phyloP scores from a whole-genome alignment of 1,140 invertebrate genomes.

The Tetramorium parvispinum region DNA sequence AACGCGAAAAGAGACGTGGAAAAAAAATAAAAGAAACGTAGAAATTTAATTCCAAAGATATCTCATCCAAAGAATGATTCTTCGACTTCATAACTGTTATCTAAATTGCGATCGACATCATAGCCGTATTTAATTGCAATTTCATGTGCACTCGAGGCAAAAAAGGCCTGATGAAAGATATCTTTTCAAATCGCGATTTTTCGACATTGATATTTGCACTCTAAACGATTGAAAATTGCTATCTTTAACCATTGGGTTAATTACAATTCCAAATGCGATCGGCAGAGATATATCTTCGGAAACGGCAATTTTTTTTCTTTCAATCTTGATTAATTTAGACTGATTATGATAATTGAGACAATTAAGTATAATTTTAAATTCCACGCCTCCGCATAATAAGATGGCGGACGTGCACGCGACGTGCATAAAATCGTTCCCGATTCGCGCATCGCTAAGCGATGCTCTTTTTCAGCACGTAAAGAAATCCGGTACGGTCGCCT shows the following conservation, averaged over 20 bases:
- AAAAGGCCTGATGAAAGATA: not conserved
- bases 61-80: not conserved
- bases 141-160: not conserved
- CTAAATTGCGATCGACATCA: not conserved
- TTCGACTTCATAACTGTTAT: not conserved
- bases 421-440: not conserved
- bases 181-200: not conserved
- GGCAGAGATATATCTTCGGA: not conserved
- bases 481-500: slow-evolving; percentile 18
- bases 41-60: not conserved
- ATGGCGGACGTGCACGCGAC: slow-evolving; percentile 22
- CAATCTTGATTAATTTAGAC: not conserved
- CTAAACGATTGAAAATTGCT: slow-evolving; percentile 3
- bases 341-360: slow-evolving; percentile 27
- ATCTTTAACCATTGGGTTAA: not conserved
- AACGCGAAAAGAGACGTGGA: not conserved
- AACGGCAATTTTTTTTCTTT: slow-evolving; percentile 13
- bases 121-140: slow-evolving; percentile 20
- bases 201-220: not conserved
- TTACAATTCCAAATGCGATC: slow-evolving; percentile 14
- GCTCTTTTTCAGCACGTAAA: slow-evolving; percentile 28
- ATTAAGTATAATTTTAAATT: slow-evolving; percentile 9
- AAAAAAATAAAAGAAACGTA: not conserved
- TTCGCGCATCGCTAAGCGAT: not conserved
- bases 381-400: slow-evolving; percentile 18